Evolutionary conservation across 2,888 invertebrate genomes (phyloP).

Genomic region (Trachelus troglodyta): DNA sequence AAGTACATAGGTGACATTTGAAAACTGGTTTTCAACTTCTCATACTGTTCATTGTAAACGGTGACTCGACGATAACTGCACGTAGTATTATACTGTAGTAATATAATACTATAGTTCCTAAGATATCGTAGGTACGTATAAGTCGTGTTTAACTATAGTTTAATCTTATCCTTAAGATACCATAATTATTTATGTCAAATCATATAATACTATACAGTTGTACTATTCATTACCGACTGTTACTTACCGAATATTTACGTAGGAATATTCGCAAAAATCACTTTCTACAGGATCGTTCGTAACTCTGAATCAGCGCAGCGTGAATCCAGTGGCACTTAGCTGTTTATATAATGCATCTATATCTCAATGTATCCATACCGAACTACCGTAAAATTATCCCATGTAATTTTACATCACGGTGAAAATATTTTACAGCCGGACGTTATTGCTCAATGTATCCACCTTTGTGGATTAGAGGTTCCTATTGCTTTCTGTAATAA

Average conservation of each 20-base stretch:
- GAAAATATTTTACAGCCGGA: not conserved
- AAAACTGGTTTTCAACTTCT: not conserved
- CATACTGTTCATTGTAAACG: not conserved
- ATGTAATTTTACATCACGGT: not conserved
- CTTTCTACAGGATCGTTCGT: not conserved
- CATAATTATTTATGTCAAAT: not conserved
- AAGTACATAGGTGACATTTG: not conserved
- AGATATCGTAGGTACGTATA: not conserved
- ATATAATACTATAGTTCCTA: not conserved
- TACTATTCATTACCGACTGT: not conserved
- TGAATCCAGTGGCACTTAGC: not conserved
- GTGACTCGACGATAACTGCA: not conserved
- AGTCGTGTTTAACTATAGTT: not conserved
- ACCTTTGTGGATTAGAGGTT: not conserved
- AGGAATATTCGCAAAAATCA: not conserved
- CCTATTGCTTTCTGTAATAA: not conserved
- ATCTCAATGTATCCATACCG: not conserved
- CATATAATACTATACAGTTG: not conserved
- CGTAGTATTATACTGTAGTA: not conserved
- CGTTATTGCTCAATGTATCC: conserved; percentile 1
- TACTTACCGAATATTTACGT: not conserved
- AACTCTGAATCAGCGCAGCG: not conserved
- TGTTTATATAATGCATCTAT: not conserved
- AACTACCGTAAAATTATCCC: not conserved
- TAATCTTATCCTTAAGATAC: not conserved